Base-by-base conservation (phyloP, 1,140 invertebrate genomes). In the Caligus rogercresseyi region DNA sequence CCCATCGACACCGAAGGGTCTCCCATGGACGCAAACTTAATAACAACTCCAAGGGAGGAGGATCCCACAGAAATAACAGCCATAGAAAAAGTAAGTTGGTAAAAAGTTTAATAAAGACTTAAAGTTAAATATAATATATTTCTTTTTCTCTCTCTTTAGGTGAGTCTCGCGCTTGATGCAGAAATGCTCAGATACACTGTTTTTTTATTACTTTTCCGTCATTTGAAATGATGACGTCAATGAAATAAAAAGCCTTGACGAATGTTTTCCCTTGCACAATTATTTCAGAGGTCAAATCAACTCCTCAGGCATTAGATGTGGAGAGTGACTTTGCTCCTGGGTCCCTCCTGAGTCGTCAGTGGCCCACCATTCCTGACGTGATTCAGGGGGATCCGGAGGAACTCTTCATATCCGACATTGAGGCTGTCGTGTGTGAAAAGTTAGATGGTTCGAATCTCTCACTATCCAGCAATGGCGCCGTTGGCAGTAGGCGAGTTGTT, bases 191-290 rank as follows among this genome's bases (percentile, higher is more conserved):
- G n/a, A n/a, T n/a, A n/a, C n/a, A n/a, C n/a, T n/a, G n/a, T n/a
- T n/a, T n/a, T n/a, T n/a, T n/a, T n/a, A n/a, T n/a, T n/a, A n/a
- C n/a, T n/a, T n/a, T n/a, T n/a, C n/a, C n/a, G n/a, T n/a, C n/a
- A n/a, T n/a, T n/a, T n/a, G n/a, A n/a, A n/a, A n/a, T n/a, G n/a
- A n/a, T n/a, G n/a, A n/a, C n/a, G n/a, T n/a, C n/a, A n/a, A n/a
- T 43, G 31, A 43, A 43, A 43, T 43, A 43, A 43, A 43, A 43
- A 43, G n/a, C n/a, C n/a, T n/a, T n/a, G n/a, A n/a, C n/a, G n/a
- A n/a, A n/a, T n/a, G n/a, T n/a, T n/a, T n/a, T n/a, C n/a, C n/a
- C n/a, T n/a, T n/a, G n/a, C n/a, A n/a, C n/a, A n/a, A n/a, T n/a
- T n/a, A n/a, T n/a, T n/a, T n/a, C n/a, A n/a, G n/a, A n/a, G n/a